Conservation (phyloP, 2,888 invertebrate species). For the Pseudococcus longispinus region DNA sequence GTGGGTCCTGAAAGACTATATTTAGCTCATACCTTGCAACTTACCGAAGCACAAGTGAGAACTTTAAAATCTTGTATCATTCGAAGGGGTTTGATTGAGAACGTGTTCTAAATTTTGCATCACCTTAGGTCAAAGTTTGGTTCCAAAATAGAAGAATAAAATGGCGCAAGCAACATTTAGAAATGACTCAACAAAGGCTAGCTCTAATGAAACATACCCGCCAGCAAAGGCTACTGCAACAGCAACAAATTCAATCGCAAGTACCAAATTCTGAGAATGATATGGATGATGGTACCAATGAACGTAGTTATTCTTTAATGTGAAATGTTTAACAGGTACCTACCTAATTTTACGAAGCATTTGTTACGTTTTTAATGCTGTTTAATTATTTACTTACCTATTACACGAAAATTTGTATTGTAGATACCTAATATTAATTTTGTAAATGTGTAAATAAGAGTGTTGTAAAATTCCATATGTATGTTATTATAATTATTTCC, state of each 20-base stretch:
- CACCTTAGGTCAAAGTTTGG: slow-evolving; percentile 91
- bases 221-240: slow-evolving; percentile 48
- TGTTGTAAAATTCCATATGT: background rate
- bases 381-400: background rate
- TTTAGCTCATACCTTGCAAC: slow-evolving; percentile 83
- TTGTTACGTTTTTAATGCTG: background rate
- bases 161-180: slow-evolving; percentile 94
- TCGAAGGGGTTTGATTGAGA: too few relatives aligned
- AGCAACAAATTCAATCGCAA: slow-evolving; percentile 36
- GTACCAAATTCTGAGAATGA: slow-evolving; percentile 15
- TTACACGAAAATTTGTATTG: background rate
- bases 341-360: background rate
- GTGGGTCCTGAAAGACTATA: slow-evolving; percentile 94
- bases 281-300: slow-evolving; percentile 17
- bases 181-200: slow-evolving; percentile 86
- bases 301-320: slow-evolving; percentile 44
- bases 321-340: background rate
- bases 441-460: background rate
- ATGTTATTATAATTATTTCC: background rate
- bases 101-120: too few relatives aligned
- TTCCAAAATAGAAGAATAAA: slow-evolving; percentile 93
- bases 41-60: slow-evolving; percentile 86
- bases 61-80: background rate
- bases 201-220: slow-evolving; percentile 63
- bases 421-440: background rate